These are phyloP conservation scores for Drosophila subpulchrella DNA, from an alignment of 1,140 invertebrate species.

Conservation along the genomic window DNA sequence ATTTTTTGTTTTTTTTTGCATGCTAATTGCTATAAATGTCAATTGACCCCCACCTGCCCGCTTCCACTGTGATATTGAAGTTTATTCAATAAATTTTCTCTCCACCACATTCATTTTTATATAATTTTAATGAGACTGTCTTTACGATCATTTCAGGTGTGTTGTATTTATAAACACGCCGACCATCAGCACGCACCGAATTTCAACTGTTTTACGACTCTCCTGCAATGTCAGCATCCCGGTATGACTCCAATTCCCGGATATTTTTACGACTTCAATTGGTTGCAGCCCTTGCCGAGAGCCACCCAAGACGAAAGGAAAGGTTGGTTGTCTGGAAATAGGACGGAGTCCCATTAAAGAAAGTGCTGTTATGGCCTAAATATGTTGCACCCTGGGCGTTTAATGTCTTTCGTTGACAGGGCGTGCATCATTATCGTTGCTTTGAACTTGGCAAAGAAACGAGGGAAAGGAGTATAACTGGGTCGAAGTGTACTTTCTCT, in stretches of 20 bases:
- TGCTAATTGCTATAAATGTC: slow-evolving; percentile 8
- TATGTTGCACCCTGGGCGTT: slow-evolving; percentile 8
- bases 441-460: slow-evolving; percentile 47
- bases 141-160: slow-evolving; percentile 64
- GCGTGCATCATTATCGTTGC: slow-evolving; percentile 9
- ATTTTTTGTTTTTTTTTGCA: slow-evolving; percentile 14
- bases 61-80: not conserved
- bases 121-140: slow-evolving; percentile 62
- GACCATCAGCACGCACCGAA: slow-evolving; percentile 61
- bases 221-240: slow-evolving; percentile 56
- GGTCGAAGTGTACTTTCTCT: not conserved
- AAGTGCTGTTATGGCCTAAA: slow-evolving; percentile 38
- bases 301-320: slow-evolving; percentile 42
- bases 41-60: slow-evolving; percentile 9
- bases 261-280: slow-evolving; percentile 61
- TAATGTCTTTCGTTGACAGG: slow-evolving; percentile 26
- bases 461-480: not conserved
- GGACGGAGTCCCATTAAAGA: slow-evolving; percentile 28
- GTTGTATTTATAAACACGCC: slow-evolving; percentile 71
- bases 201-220: slow-evolving; percentile 63
- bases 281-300: slow-evolving; percentile 20
- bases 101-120: slow-evolving; percentile 45
- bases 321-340: slow-evolving; percentile 29
- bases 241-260: slow-evolving; percentile 40
- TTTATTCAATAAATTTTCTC: slow-evolving; percentile 26